Percentiles rank a stretch among this genome's conserved stretches.
Conservation (phyloP, 2,797 vertebrate species). For the Nannoperca australis region DNA sequence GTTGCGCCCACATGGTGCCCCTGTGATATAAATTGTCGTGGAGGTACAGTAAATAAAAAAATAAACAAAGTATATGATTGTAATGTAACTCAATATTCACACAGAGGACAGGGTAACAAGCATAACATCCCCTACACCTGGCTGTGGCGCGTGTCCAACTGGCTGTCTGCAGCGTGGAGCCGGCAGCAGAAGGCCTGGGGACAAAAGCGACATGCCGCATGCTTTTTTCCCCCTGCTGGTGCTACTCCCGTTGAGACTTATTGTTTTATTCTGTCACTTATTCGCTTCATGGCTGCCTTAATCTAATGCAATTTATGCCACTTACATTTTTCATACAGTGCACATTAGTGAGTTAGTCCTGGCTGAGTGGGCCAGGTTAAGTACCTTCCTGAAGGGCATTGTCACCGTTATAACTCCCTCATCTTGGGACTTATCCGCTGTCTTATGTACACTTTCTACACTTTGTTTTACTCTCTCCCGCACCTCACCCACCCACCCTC, state of each 20-base stretch:
- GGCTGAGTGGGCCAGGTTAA: conserved; percentile 78
- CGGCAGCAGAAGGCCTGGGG: conserved; percentile 33
- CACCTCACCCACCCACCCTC: neutral
- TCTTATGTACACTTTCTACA: conserved; percentile 16
- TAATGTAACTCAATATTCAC: conserved; percentile 74
- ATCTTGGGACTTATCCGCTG: conserved; percentile 46
- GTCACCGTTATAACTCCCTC: conserved; percentile 54
- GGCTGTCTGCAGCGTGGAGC: conserved; percentile 44
- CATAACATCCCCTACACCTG: conserved; percentile 77
- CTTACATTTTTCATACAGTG: conserved; percentile 82
- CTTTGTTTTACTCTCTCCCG: conserved; percentile 19
- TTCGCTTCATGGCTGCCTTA: conserved; percentile 78
- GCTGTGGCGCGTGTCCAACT: conserved; percentile 66
- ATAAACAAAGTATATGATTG: conserved; percentile 64
- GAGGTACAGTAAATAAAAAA: conserved; percentile 61
- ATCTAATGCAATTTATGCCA: conserved; percentile 84
- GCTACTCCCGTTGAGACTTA: conserved; percentile 71
- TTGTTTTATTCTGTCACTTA: conserved; percentile 85
- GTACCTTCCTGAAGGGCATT: conserved; percentile 83
- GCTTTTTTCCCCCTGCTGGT: conserved; percentile 25
- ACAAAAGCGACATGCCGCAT: conserved; percentile 59
- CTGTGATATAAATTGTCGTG: conserved; percentile 64
- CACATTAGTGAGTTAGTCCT: conserved; percentile 81
- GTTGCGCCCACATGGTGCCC: conserved; percentile 36
- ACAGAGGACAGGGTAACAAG: conserved; percentile 76